Conservation (phyloP, 2,113 vertebrate species). For the Arvicanthis niloticus region DNA sequence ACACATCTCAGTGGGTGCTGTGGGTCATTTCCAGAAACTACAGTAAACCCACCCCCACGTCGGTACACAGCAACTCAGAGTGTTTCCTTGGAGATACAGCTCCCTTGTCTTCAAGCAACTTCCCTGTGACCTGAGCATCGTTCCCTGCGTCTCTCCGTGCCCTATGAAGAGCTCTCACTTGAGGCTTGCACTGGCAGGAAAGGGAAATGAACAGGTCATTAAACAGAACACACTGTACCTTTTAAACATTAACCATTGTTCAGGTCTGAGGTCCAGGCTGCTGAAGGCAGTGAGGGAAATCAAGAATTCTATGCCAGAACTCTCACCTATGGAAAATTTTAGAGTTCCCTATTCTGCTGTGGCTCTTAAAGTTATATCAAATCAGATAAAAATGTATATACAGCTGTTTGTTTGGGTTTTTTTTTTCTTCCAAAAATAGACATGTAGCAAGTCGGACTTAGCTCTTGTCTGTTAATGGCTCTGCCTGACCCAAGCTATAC, state of each 20-base stretch:
- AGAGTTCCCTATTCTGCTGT: background rate
- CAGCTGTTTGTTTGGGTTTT: background rate
- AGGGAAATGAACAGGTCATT: slow-evolving; percentile 85
- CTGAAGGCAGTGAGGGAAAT: slow-evolving; percentile 78
- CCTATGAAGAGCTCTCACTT: slow-evolving; percentile 73
- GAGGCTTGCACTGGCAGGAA: slow-evolving; percentile 80
- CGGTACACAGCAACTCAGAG: background rate
- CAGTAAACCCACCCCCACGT: background rate
- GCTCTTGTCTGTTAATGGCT: slow-evolving; percentile 42
- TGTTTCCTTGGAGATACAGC: slow-evolving; percentile 11
- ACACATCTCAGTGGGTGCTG: slow-evolving; percentile 31
- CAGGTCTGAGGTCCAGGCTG: slow-evolving; percentile 83
- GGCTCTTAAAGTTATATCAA: background rate
- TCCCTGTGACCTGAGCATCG: slow-evolving; percentile 12
- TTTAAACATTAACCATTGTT: slow-evolving; percentile 89
- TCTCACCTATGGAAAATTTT: slow-evolving; percentile 76
- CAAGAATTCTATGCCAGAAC: slow-evolving; percentile 78
- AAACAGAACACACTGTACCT: slow-evolving; percentile 84
- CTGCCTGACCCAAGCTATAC: background rate
- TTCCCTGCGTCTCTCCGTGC: slow-evolving; percentile 72
- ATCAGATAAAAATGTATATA: background rate
- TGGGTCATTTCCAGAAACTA: slow-evolving; percentile 16
- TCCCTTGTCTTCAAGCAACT: slow-evolving; percentile 63
- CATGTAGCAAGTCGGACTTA: slow-evolving; percentile 2
- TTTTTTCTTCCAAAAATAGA: background rate